Percentiles rank a stretch among this genome's conserved stretches.
phyloP scores from a whole-genome alignment of 2,797 vertebrate genomes.

The Potorous gilbertii region DNA sequence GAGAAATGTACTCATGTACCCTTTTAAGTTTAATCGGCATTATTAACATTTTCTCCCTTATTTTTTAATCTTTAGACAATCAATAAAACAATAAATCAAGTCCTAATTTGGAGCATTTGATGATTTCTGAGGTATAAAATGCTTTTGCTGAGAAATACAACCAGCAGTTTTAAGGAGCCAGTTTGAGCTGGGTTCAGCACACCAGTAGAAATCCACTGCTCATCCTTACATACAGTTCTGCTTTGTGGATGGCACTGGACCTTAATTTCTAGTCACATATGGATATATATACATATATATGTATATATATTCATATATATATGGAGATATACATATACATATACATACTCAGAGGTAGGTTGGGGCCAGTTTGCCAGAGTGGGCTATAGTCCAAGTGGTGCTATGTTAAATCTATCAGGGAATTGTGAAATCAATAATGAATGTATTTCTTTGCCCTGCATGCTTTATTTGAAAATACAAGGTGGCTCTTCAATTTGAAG shows the following conservation, averaged over 20 bases:
- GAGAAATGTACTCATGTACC: background rate
- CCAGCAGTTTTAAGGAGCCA: background rate
- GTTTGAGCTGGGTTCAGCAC: background rate
- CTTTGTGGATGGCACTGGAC: background rate
- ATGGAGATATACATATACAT: too few relatives aligned
- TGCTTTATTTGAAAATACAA: constrained; percentile 74
- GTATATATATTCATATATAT: too few relatives aligned
- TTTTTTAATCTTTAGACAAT: background rate
- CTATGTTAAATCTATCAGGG: constrained; percentile 35
- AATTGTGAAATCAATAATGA: constrained; percentile 67
- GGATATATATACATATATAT: background rate
- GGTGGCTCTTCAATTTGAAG: constrained; percentile 56
- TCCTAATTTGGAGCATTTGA: background rate
- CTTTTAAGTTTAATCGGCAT: background rate
- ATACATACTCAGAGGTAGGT: background rate
- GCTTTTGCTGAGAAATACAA: background rate
- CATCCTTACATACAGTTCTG: background rate
- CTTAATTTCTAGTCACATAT: background rate
- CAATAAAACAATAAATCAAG: background rate
- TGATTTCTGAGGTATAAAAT: background rate
- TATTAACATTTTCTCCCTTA: background rate
- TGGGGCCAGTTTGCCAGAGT: background rate
- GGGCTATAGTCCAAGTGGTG: background rate
- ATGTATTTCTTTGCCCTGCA: constrained; percentile 44
- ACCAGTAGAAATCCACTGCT: background rate